Percentiles rank a stretch among this genome's conserved stretches.
Evolutionary conservation across 2,888 invertebrate genomes (phyloP).

Genomic region (Watsonalla cultraria): DNA sequence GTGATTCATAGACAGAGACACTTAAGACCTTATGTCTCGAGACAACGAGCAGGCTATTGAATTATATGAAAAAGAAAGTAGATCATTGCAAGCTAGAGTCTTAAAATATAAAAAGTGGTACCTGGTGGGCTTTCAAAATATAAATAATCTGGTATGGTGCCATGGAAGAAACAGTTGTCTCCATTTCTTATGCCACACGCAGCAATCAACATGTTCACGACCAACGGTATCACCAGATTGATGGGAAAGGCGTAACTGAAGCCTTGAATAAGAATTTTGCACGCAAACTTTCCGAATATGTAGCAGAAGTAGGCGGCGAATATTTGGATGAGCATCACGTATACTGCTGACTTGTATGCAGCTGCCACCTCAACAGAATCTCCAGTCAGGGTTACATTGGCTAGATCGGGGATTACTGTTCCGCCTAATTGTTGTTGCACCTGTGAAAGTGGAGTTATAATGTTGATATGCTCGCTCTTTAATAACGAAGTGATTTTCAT

Average conservation of each 20-base stretch:
- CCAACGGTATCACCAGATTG: slow-evolving; percentile 93
- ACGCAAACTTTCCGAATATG: slow-evolving; percentile 96
- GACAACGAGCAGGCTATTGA: too few relatives aligned
- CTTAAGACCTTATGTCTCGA: too few relatives aligned
- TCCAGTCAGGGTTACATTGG: slow-evolving; percentile 86
- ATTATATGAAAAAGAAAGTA: too few relatives aligned
- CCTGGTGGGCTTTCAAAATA: slow-evolving; percentile 93
- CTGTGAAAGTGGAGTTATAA: slow-evolving; percentile 43
- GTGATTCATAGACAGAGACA: too few relatives aligned
- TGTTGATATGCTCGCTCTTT: not conserved
- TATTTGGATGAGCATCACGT: slow-evolving; percentile 89
- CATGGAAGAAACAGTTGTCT: slow-evolving; percentile 93
- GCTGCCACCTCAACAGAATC: slow-evolving; percentile 87
- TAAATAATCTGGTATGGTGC: slow-evolving; percentile 90
- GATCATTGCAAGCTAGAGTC: too few relatives aligned
- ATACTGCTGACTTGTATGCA: slow-evolving; percentile 84
- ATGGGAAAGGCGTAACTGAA: slow-evolving; percentile 98
- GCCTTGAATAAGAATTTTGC: slow-evolving; percentile 97
- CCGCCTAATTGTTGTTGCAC: slow-evolving; percentile 80
- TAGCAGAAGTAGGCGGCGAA: slow-evolving; percentile 92
- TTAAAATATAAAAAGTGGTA: slow-evolving; percentile 19
- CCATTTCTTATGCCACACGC: slow-evolving; percentile 92
- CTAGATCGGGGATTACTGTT: slow-evolving; percentile 83
- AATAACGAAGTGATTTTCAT: not conserved
- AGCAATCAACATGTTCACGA: slow-evolving; percentile 91